Percentiles rank a stretch among this genome's conserved stretches.
Conservation (phyloP, 2,113 vertebrate genomes). For the Plecturocebus donacophilus region DNA sequence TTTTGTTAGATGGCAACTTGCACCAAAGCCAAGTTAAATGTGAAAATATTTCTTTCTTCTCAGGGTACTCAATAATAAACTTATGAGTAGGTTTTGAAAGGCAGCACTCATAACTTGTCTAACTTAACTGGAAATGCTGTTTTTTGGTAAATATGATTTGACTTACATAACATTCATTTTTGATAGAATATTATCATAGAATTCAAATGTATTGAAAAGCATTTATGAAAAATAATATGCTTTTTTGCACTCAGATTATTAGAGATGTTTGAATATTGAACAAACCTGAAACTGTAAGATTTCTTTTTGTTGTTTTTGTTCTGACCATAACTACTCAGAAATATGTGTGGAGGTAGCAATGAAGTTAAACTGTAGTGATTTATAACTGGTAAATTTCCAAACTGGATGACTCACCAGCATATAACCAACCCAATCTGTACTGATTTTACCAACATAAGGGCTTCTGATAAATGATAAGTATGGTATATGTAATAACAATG, state of each 20-base stretch:
- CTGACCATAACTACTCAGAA: neutral
- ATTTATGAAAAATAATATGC: neutral
- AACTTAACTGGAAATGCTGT: neutral
- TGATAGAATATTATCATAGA: neutral
- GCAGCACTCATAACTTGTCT: neutral
- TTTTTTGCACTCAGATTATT: neutral
- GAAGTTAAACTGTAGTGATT: neutral
- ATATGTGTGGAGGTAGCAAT: neutral
- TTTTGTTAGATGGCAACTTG: constrained; percentile 15
- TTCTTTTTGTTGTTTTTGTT: neutral
- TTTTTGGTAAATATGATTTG: neutral
- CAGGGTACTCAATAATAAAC: neutral
- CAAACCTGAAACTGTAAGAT: neutral
- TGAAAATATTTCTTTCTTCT: constrained; percentile 13
- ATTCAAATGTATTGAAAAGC: neutral
- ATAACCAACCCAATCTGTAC: constrained; percentile 32
- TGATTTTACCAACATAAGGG: constrained; percentile 53
- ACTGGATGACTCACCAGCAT: constrained; percentile 38
- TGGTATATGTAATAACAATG: neutral
- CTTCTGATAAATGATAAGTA: constrained; percentile 25
- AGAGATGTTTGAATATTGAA: constrained; percentile 14
- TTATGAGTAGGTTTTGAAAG: neutral
- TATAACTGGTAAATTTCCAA: constrained; percentile 54
- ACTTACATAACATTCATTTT: neutral
- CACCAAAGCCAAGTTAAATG: neutral